These are phyloP conservation scores for Eriosoma lanigerum DNA, from an alignment of 1,140 invertebrate species.

Conservation along the genomic window DNA sequence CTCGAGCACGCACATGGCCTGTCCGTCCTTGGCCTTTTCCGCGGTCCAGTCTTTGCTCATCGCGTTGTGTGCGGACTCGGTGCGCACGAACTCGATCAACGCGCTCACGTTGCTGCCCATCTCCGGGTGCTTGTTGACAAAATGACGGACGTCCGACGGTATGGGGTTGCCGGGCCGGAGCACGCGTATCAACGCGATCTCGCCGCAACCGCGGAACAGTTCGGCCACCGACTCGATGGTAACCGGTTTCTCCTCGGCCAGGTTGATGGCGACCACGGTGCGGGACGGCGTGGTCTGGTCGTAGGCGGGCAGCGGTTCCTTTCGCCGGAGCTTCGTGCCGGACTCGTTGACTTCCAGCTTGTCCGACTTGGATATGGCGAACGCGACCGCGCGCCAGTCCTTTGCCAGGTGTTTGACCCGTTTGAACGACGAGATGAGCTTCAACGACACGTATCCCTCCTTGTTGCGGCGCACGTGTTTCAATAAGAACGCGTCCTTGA, in stretches of 20 bases:
- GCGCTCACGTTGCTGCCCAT: slow-evolving; percentile 81
- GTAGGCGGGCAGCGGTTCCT: slow-evolving; percentile 81
- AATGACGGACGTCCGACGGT: slow-evolving; percentile 83
- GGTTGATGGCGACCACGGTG: slow-evolving; percentile 82
- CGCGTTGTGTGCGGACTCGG: slow-evolving; percentile 79
- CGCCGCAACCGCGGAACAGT: slow-evolving; percentile 81
- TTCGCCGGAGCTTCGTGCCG: slow-evolving; percentile 85
- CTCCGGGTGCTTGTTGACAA: slow-evolving; percentile 87
- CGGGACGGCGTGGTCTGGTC: slow-evolving; percentile 89
- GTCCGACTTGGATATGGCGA: slow-evolving; percentile 74
- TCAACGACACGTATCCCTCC: slow-evolving; percentile 91
- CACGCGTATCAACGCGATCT: slow-evolving; percentile 83
- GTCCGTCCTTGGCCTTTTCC: slow-evolving; percentile 30
- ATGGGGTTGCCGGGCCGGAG: slow-evolving; percentile 82
- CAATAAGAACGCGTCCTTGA: slow-evolving; percentile 90
- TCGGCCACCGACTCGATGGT: slow-evolving; percentile 85
- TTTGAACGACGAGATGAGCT: slow-evolving; percentile 91
- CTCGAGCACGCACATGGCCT: slow-evolving; percentile 56
- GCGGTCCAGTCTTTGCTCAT: slow-evolving; percentile 63
- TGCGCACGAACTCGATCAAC: slow-evolving; percentile 84
- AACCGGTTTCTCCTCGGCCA: slow-evolving; percentile 76
- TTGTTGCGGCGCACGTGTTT: slow-evolving; percentile 93
- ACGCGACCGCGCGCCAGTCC: slow-evolving; percentile 89
- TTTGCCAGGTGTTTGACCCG: slow-evolving; percentile 88
- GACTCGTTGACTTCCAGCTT: slow-evolving; percentile 86